Base-by-base conservation (phyloP, 2,113 vertebrate species). In the Laticauda colubrina region DNA sequence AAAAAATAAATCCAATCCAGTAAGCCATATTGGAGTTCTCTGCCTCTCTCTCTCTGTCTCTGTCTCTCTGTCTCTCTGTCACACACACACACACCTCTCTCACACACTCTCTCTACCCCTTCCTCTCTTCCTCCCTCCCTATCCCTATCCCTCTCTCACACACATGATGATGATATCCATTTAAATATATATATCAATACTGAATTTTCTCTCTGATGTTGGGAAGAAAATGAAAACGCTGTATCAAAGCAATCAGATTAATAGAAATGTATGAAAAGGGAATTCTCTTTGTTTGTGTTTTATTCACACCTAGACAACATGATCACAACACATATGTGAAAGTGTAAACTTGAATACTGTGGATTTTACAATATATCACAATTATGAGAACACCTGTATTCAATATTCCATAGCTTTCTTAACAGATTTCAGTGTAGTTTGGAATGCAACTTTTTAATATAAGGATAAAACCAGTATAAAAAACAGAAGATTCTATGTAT, bases 291-390 rank as follows among this genome's bases (percentile, higher is more conserved):
- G 88, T 93, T 93, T 93, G 45, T 89, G 34, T 93, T 93, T 93
- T 90, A 93, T 90, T 90, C 92, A 87, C 92, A 90, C 92, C 92
- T 93, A 90, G 45, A 64, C 55, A 90, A 90, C 88, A 93, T 64
- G 56, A 86, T 90, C 88, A 90, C 88, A 87, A 90, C 55, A 93
- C 45, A 90, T 90, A 93, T 86, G 92, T 85, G 45, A 89, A 93
- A 93, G 92, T 93, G 92, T 90, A 90, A 93, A 90, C 88, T 86
- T 45, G 26, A 95, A 95, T 10, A 69, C 12, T 34, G 26, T 29
- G 94, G 21, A 29, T 90, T 94, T 59, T 88, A 48, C 69, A 92
- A 94, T 57, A 11, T 59, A 48, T 92, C 23, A 91, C 23, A 91
- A 86, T 39, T 91, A 94, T 43, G 86, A 69, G 94, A 92, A 89